These are phyloP conservation scores for Caenorhabditis briggsae DNA, from an alignment of 1,140 invertebrate genomes.

Conservation along the genomic window DNA sequence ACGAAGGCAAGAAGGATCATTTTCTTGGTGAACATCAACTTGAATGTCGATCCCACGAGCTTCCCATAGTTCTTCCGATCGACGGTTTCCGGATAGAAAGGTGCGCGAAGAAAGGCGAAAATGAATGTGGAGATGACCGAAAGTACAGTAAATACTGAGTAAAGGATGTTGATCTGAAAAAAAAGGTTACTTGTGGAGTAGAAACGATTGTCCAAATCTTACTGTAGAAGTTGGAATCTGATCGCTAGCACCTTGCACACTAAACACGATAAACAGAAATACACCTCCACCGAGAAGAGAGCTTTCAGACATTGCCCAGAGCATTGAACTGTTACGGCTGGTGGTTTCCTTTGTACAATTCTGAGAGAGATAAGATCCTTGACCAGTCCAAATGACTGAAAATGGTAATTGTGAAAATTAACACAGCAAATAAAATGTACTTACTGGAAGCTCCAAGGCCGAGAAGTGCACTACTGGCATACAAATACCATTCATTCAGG, in stretches of 20 bases:
- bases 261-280: conserved; percentile 60
- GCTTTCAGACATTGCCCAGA: conserved; percentile 60
- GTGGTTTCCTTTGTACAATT: conserved; percentile 61
- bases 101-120: conserved; percentile 42
- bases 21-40: conserved; percentile 62
- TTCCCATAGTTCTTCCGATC: conserved; percentile 45
- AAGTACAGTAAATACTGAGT: conserved; percentile 52
- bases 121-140: conserved; percentile 35
- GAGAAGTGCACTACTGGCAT: conserved; percentile 50
- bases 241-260: conserved; percentile 20
- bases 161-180: conserved; percentile 49
- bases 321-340: conserved; percentile 61
- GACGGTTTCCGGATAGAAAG: conserved; percentile 21
- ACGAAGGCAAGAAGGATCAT: conserved; percentile 61
- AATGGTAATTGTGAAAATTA: background rate
- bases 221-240: conserved; percentile 43
- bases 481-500: conserved; percentile 58
- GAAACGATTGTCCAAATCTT: background rate
- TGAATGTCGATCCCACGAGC: conserved; percentile 59
- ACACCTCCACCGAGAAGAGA: conserved; percentile 53
- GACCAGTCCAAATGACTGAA: conserved; percentile 64
- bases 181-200: no score
- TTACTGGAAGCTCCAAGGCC: conserved; percentile 61
- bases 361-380: conserved; percentile 62
- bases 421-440: background rate